phyloP scores from a whole-genome alignment of 30 jellyfish, hydroid and myxozoan genomes.

The Aurelia aurita region DNA sequence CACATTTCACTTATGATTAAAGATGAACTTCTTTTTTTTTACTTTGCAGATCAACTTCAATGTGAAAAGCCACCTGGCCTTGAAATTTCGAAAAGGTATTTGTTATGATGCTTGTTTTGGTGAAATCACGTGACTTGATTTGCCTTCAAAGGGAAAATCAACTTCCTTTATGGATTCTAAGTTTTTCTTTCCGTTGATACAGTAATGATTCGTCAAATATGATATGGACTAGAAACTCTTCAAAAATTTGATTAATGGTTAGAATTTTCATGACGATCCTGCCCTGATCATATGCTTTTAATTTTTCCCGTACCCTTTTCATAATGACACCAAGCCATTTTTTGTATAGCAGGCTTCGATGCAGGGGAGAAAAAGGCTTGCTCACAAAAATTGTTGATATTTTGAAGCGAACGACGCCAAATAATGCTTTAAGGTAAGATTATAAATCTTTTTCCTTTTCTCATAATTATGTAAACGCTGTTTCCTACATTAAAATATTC shows the following conservation, averaged over 20 bases:
- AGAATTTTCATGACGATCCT: too few species aligned
- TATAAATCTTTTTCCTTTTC: too few species aligned
- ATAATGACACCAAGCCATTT: background rate
- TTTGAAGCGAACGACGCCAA: slow-evolving; percentile 83
- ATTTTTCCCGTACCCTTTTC: background rate
- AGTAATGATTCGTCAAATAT: background rate
- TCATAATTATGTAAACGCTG: too few species aligned
- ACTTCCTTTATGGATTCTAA: too few species aligned
- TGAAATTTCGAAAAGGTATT: slow-evolving; percentile 73
- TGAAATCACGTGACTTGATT: background rate
- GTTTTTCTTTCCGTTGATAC: background rate
- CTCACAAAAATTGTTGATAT: slow-evolving; percentile 84
- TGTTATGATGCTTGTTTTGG: background rate
- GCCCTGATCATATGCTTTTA: too few species aligned
- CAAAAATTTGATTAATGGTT: background rate
- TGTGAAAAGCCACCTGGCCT: slow-evolving; percentile 68
- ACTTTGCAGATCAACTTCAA: slow-evolving; percentile 58
- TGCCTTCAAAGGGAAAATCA: background rate
- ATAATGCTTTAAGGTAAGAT: slow-evolving; percentile 90
- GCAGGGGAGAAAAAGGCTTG: slow-evolving; percentile 94
- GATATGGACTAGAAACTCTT: background rate
- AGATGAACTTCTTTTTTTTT: background rate
- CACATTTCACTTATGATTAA: background rate
- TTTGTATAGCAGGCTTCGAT: slow-evolving; percentile 68
- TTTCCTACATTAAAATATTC: too few species aligned